Conservation (phyloP, 1,140 invertebrate genomes). For the Anoplolepis gracilipes region DNA sequence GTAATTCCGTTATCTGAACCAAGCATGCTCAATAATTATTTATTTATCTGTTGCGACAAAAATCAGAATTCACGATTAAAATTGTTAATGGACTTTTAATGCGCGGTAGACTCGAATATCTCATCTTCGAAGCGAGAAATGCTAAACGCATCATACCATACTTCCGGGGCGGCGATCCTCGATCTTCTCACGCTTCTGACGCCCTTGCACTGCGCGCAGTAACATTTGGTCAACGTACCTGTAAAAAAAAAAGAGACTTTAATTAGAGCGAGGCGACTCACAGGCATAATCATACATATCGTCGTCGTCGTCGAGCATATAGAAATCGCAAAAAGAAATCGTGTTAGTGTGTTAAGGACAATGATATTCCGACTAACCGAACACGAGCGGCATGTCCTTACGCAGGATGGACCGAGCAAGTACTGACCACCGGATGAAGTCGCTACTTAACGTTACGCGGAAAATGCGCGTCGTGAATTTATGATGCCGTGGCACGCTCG, state of each 20-base stretch:
- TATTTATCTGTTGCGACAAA: not conserved
- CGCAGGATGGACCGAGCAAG: constrained; percentile 5
- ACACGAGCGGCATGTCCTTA: not conserved
- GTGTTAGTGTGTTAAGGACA: constrained; percentile 65
- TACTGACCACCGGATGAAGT: constrained; percentile 64
- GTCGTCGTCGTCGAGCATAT: not conserved
- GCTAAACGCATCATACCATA: constrained; percentile 61
- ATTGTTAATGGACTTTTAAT: no score
- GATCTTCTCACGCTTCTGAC: constrained; percentile 70
- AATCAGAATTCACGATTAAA: no score
- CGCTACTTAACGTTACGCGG: constrained; percentile 53
- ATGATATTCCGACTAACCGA: not conserved
- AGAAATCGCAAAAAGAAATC: constrained; percentile 31
- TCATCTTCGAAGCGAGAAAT: not conserved
- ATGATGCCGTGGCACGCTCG: constrained; percentile 34
- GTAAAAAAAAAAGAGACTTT: constrained; percentile 66
- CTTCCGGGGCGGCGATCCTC: constrained; percentile 68
- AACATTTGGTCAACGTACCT: constrained; percentile 73
- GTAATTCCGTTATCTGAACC: not conserved
- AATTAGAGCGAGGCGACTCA: constrained; percentile 70
- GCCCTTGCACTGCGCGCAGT: constrained; percentile 29
- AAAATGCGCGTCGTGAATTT: constrained; percentile 63
- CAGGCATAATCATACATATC: constrained; percentile 54
- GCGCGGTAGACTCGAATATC: not conserved
- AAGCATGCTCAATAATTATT: constrained; percentile 1